Evolutionary conservation across 2,113 vertebrate genomes (phyloP), one percentile per base, ranked within the genome.

Genomic region (Mirounga angustirostris): DNA sequence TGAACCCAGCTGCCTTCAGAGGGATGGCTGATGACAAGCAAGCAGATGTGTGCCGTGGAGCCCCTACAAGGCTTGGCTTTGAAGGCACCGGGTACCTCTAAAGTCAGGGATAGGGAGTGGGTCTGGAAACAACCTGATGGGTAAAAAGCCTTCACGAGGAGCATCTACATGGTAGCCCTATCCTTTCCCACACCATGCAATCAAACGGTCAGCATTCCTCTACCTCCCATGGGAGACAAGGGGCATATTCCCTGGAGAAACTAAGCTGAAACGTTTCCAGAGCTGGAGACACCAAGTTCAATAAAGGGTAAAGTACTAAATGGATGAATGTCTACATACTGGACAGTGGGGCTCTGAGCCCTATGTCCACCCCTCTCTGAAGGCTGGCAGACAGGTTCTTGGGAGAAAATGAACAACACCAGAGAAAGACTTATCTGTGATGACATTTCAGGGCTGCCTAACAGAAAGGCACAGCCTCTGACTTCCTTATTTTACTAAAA

Each of bases 401-500:
- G 59, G 9, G 67, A 74, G 56, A 73, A 74, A 90, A 87, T 52
- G 24, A 91, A 36, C 40, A 67, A 0, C 74, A 97, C 7, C 43
- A 73, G 91, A 56, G 21, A 59, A 94, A 89, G 36, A 67, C 18
- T 65, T 73, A 65, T 18, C 67, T 74, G 5, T 79, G 80, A 73
- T 73, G 80, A 79, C 21, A 79, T 87, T 90, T 95, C 59, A 65
- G 14, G 21, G 22, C 15, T 59, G 63, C 21, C 65, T 89, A 67
- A 71, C 21, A 88, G 61, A 73, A 90, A 94, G 59, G 21, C 40
- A 89, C 7, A 82, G 4, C 14, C 8, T 40, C 16, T 73, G 56
- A 84, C n/a, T 78, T 71, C 74, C 28, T 63, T 73, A 67, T 19
- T 71, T 50, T 76, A 61, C 50, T 89, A 43, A 69, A 63, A 15